Base-by-base conservation (phyloP, 2,888 invertebrate genomes). In the Coenonympha glycerion region DNA sequence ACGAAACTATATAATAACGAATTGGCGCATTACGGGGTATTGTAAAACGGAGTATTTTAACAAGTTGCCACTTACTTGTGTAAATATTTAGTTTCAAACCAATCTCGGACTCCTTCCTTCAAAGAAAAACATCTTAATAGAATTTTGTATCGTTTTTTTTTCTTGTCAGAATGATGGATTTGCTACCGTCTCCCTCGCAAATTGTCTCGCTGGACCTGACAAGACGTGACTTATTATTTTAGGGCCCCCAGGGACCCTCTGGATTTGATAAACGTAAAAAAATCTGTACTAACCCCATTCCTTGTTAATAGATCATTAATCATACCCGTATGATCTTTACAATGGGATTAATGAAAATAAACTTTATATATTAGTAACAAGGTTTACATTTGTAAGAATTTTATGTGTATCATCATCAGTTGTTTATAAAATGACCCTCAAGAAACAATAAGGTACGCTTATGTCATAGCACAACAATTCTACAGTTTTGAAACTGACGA, bases 281-380 rank as follows among this genome's bases (percentile, higher is more conserved):
- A 53, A 55, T 54, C 49, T 45, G 55, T 56, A 49, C 54, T 48
- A 50, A 53, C 55, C 55, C 53, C 33, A 44, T 44, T 41, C 41
- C 54, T 56, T 47, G 56, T 60, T 58, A 56, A 44, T 48, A 45
- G 44, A 51, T 44, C 56, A 57, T 60, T 60, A 60, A 60, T 64
- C 63, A 58, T 58, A 13, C 58, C 57, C 58, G 52, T 55, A 59
- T 61, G 28, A 45, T 31, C 30, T 18, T 13, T 33, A 3, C 0
- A 6, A 24, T 1, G 9, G 8, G 8, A 11, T n/a, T 9, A 8
- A 6, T 6, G 3, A 52, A 39, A 42, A n/a, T 33, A 28, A 11
- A n/a, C 47, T 37, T 47, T 47, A 49, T 16, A 1, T 0, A 1
- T 2, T 6, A 3, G 0, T 4, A 2, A n/a, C 47, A 42, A 30